Evolutionary conservation across 1,140 invertebrate genomes (phyloP).

Genomic region (Coboldia fuscipes): DNA sequence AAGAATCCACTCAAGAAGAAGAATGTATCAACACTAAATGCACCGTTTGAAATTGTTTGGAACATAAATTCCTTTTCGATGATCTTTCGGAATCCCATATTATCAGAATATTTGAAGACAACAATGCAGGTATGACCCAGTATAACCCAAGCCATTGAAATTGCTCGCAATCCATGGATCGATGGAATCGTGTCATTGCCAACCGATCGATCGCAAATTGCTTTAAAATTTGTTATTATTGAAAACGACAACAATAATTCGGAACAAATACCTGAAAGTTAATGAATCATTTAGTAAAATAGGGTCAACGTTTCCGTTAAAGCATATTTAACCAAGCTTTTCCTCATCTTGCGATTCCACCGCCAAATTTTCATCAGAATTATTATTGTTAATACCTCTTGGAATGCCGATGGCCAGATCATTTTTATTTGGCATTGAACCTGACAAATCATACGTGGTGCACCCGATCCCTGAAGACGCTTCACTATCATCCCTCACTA

Average conservation of each 20-base stretch:
- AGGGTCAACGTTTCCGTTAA: no score
- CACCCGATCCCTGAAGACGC: conserved; percentile 21
- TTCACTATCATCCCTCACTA: conserved; percentile 15
- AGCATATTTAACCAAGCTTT: conserved; percentile 20
- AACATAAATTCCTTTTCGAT: conserved; percentile 61
- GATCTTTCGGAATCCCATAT: conserved; percentile 53
- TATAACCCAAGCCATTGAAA: conserved; percentile 86
- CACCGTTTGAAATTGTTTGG: conserved; percentile 65
- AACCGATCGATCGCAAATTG: conserved; percentile 54
- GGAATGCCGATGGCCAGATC: conserved; percentile 16
- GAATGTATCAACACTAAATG: conserved; percentile 81
- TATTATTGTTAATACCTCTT: conserved; percentile 25
- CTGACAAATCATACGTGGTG: conserved; percentile 20
- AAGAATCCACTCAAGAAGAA: conserved; percentile 54
- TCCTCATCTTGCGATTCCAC: conserved; percentile 23
- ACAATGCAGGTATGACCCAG: conserved; percentile 74
- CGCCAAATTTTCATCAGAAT: conserved; percentile 33
- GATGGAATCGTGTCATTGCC: conserved; percentile 61
- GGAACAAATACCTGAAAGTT: conserved; percentile 37
- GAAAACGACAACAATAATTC: conserved; percentile 62
- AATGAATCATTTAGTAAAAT: no score
- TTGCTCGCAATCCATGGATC: conserved; percentile 57
- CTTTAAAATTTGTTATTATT: conserved; percentile 44
- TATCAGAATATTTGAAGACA: conserved; percentile 67
- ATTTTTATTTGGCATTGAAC: conserved; percentile 14